Base-by-base conservation (phyloP, 2,797 vertebrate species). In the Anabacerthia variegaticeps region DNA sequence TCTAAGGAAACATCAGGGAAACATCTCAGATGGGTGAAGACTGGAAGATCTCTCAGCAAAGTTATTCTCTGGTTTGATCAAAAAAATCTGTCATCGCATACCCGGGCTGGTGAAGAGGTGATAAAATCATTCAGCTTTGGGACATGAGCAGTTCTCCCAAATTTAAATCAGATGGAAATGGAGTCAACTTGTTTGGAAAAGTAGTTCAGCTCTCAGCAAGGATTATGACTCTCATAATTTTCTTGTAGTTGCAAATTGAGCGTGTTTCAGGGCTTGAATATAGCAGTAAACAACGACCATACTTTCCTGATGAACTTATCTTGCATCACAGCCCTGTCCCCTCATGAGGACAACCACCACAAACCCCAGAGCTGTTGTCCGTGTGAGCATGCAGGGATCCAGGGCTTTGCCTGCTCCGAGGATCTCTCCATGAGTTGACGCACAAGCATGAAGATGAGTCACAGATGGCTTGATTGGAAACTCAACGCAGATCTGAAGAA, bases 111-210 rank as follows among this genome's bases (percentile, higher is more conserved):
- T 73, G 83, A 94, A 86, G 92, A 90, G 80, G 95, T 86, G 94
- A 95, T 94, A 96, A 97, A 95, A 92, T 93, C 77, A 92, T 73
- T 96, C 95, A 90, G 90, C 59, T 97, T 79, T 84, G 90, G 95
- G 96, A 95, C 90, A 92, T 0, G 21, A 90, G 46, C 0, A 14
- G 67, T 52, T 92, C 83, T 93, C 78, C 92, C 77, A 92, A 93
- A 96, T 95, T 88, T 69, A 93, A 96, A 93, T 97, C 85, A 95
- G 80, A 95, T 88, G 88, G 88, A 95, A 93, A 93, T 75, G 34
- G 73, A 94, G 80, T 93, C 66, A 92, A 59, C 65, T 82, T 75
- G 79, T 92, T 95, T 94, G 92, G 83, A 88, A 61, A 88, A 93
- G 90, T 19, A 94, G 73, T 62, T 86, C 61, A 85, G 69, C 76